Conservation (phyloP, 1,140 invertebrate species). For the Microplitis demolitor region DNA sequence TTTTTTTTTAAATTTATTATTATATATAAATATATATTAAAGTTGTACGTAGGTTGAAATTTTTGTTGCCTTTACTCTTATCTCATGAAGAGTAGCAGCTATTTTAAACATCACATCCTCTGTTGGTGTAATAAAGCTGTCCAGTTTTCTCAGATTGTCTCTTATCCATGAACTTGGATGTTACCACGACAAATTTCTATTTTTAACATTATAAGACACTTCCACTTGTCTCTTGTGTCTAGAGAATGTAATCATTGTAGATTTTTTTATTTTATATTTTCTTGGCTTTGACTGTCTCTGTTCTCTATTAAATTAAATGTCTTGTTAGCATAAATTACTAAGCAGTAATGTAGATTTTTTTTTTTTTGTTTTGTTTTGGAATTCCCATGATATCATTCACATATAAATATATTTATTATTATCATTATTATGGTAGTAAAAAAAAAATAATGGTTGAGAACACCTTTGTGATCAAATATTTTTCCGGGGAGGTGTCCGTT, state of each 20-base stretch:
- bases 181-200: background rate
- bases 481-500: background rate
- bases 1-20: background rate
- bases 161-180: constrained; percentile 12
- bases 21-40: background rate
- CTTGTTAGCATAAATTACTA: no score
- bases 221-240: background rate
- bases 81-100: background rate
- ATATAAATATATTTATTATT: background rate
- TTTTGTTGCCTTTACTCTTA: background rate
- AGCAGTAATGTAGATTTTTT: no score
- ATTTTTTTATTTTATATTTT: background rate
- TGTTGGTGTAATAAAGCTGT: constrained; percentile 1
- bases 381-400: background rate
- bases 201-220: background rate
- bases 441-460: background rate
- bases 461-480: constrained; percentile 9
- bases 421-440: background rate
- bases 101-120: constrained; percentile 3
- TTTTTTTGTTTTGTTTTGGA: no score
- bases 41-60: background rate
- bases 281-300: background rate
- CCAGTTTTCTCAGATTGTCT: background rate
- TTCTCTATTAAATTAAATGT: no score
- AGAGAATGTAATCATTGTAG: background rate